phyloP scores from a whole-genome alignment of 92 coral and sea anemone species.

The Montipora capitata region DNA sequence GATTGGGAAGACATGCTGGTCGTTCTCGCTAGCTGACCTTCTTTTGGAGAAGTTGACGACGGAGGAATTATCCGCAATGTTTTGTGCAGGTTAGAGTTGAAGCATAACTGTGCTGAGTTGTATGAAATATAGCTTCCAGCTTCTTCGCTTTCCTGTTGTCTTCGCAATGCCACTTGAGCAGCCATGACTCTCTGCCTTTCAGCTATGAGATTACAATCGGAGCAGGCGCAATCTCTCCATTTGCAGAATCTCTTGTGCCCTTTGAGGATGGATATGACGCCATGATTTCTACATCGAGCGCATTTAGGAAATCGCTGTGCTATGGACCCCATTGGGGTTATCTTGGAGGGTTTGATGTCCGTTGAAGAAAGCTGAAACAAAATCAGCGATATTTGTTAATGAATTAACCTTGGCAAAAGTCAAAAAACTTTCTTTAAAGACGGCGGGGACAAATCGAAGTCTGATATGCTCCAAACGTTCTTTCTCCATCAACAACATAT shows the following conservation, averaged over 20 bases:
- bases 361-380: conserved; percentile 35
- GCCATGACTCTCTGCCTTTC: conserved; percentile 99
- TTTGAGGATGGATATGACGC: conserved; percentile 95
- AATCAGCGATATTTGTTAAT: neutral
- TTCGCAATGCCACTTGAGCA: conserved; percentile 96
- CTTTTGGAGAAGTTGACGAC: conserved; percentile 49
- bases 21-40: conserved; percentile 31
- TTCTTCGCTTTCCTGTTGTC: conserved; percentile 95
- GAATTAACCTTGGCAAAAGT: too few relatives aligned
- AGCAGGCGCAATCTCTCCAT: conserved; percentile 98
- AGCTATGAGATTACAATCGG: conserved; percentile 97
- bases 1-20: conserved; percentile 46
- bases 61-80: conserved; percentile 19
- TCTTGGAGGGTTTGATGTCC: conserved; percentile 46
- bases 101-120: conserved; percentile 52
- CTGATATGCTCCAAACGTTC: too few relatives aligned
- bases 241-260: conserved; percentile 99
- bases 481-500: neutral
- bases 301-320: conserved; percentile 95
- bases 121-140: conserved; percentile 40
- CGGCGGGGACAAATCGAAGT: too few relatives aligned
- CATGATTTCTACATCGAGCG: conserved; percentile 98
- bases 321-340: conserved; percentile 81
- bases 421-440: too few relatives aligned
- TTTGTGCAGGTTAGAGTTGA: conserved; percentile 48